A percentile compares a stretch with the other conserved stretches of the same genome.
Evolutionary conservation across 2,888 invertebrate species (phyloP).

Genomic region (Dichetophora obliterata): DNA sequence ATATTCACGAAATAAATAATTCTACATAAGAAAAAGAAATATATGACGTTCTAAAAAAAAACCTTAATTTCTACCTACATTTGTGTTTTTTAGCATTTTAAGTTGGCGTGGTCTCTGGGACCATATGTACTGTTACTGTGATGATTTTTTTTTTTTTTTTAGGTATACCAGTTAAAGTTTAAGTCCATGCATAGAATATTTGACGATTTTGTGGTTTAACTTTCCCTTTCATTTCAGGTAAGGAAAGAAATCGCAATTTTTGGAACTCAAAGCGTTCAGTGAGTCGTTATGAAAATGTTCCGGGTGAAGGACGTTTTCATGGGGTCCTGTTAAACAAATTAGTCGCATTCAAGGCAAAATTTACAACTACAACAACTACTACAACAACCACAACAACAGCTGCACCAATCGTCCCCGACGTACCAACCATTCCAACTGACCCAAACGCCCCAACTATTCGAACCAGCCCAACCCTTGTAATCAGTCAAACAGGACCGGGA

Average conservation of each 20-base stretch:
- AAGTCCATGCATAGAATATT: too few species aligned
- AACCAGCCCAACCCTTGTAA: not conserved
- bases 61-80: too few species aligned
- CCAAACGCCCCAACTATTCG: not conserved
- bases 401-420: not conserved
- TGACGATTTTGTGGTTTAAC: not conserved
- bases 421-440: not conserved
- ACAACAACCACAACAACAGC: conserved; percentile 29
- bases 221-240: not conserved
- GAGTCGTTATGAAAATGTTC: conserved; percentile 48
- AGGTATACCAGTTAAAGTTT: too few species aligned
- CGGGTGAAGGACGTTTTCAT: conserved; percentile 54
- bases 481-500: not conserved
- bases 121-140: too few species aligned
- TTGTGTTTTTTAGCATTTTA: too few species aligned
- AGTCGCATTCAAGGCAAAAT: conserved; percentile 41
- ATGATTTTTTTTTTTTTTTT: too few species aligned
- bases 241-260: conserved; percentile 29
- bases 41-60: too few species aligned
- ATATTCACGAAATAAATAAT: too few species aligned
- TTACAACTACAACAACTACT: conserved; percentile 33
- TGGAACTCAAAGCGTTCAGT: conserved; percentile 40
- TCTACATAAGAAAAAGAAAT: too few species aligned
- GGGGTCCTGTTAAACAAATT: conserved; percentile 53
- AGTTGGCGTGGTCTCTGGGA: too few species aligned